Conservation (phyloP, 2,797 vertebrate species). For the Macroramphosus scolopax region DNA sequence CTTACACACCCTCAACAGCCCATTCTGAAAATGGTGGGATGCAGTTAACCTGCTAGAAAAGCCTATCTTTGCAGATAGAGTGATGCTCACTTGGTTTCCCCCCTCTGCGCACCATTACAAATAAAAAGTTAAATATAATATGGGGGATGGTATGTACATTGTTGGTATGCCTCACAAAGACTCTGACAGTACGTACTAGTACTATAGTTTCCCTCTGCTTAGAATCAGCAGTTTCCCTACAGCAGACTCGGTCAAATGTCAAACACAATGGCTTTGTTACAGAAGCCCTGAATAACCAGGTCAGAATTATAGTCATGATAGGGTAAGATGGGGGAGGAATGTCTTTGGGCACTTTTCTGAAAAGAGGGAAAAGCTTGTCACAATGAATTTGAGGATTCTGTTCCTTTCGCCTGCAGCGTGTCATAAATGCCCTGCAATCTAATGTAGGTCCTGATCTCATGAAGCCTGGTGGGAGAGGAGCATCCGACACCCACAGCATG, state of each 20-base stretch:
- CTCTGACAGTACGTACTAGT: no score
- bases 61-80: not conserved
- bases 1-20: not conserved
- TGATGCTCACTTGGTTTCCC: not conserved
- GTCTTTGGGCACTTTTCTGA: conserved; percentile 56
- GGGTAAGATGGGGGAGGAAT: conserved; percentile 47
- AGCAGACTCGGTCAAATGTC: conserved; percentile 29
- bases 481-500: conserved; percentile 5
- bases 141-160: no score
- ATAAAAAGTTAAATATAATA: not conserved
- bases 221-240: not conserved
- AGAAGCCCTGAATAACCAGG: conserved; percentile 57
- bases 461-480: conserved; percentile 24
- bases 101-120: not conserved
- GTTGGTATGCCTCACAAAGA: not conserved
- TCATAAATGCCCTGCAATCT: conserved; percentile 32
- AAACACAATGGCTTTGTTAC: conserved; percentile 26
- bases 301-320: conserved; percentile 53
- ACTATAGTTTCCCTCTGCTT: not conserved
- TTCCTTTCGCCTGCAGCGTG: conserved; percentile 54
- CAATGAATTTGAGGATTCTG: conserved; percentile 60
- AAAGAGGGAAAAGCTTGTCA: conserved; percentile 61
- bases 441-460: conserved; percentile 34
- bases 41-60: conserved; percentile 22
- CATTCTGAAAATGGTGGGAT: conserved; percentile 16